Conservation (phyloP, 2,113 vertebrate species). For the Saguinus midas region DNA sequence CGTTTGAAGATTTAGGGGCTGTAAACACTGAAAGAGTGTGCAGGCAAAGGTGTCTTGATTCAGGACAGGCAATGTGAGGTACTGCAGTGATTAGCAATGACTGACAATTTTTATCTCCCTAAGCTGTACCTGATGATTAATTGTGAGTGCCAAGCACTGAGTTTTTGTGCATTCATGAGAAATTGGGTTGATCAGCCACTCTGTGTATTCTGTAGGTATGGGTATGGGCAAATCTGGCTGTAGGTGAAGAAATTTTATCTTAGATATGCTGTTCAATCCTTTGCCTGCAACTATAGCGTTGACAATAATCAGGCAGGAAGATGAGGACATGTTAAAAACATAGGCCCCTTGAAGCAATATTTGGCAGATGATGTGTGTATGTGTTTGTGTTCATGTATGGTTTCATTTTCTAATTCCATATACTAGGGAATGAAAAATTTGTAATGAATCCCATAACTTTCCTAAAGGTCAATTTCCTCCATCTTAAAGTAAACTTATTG, state of each 20-base stretch:
- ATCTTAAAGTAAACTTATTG: background rate
- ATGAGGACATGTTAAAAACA: background rate
- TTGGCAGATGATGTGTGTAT: background rate
- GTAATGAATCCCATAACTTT: background rate
- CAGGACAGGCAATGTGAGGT: background rate
- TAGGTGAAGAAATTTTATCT: background rate
- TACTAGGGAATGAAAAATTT: background rate
- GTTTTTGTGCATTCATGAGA: background rate
- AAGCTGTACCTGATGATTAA: background rate
- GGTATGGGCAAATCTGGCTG: background rate
- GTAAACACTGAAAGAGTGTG: too few relatives aligned
- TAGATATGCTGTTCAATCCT: background rate
- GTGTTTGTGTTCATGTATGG: background rate
- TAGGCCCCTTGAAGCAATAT: background rate
- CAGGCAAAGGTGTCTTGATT: background rate
- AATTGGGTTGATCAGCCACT: background rate
- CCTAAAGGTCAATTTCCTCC: slow-evolving; percentile 3
- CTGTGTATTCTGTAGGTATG: background rate
- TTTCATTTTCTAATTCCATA: slow-evolving; percentile 18
- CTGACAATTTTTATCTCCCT: background rate
- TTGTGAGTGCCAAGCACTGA: background rate
- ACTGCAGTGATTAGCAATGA: background rate
- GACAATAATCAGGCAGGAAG: background rate
- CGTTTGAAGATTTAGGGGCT: too few relatives aligned
- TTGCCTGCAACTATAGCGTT: background rate